phyloP scores from a whole-genome alignment of 53 echinoderm and acorn worm species.

The Paracentrotus lividus region DNA sequence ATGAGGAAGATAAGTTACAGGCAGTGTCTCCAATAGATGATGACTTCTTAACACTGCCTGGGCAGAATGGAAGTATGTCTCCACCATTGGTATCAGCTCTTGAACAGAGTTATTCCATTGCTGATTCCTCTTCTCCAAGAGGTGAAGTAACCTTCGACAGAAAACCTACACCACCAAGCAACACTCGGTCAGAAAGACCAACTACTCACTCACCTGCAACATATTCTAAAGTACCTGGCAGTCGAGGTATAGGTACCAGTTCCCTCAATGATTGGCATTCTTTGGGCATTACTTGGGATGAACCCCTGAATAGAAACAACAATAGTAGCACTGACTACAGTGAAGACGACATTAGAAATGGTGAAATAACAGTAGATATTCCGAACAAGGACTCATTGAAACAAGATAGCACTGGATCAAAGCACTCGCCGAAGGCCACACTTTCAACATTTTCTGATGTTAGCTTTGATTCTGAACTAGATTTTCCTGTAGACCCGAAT shows the following conservation, averaged over 20 bases:
- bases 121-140: slow-evolving; percentile 1
- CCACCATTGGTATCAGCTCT: slow-evolving; percentile 40
- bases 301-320: slow-evolving; percentile 63
- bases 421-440: slow-evolving; percentile 48
- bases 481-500: slow-evolving; percentile 48
- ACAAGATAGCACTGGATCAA: background rate
- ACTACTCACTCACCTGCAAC: background rate
- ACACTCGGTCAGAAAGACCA: background rate
- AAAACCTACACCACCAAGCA: slow-evolving; percentile 45
- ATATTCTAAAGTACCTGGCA: background rate
- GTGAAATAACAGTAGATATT: background rate
- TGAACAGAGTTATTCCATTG: background rate
- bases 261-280: slow-evolving; percentile 66
- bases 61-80: slow-evolving; percentile 33
- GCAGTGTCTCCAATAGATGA: slow-evolving; percentile 9
- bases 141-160: slow-evolving; percentile 16
- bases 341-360: slow-evolving; percentile 50
- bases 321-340: slow-evolving; percentile 62
- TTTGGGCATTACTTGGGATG: slow-evolving; percentile 28
- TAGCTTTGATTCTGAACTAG: slow-evolving; percentile 89
- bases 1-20: background rate
- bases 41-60: slow-evolving; percentile 40
- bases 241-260: background rate
- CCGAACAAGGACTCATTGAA: background rate
- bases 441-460: slow-evolving; percentile 88